Percentiles rank a stretch among this genome's conserved stretches.
These are phyloP conservation scores for Pachyseris speciosa DNA, from an alignment of 64 coral and sea anemone species.

Conservation along the genomic window DNA sequence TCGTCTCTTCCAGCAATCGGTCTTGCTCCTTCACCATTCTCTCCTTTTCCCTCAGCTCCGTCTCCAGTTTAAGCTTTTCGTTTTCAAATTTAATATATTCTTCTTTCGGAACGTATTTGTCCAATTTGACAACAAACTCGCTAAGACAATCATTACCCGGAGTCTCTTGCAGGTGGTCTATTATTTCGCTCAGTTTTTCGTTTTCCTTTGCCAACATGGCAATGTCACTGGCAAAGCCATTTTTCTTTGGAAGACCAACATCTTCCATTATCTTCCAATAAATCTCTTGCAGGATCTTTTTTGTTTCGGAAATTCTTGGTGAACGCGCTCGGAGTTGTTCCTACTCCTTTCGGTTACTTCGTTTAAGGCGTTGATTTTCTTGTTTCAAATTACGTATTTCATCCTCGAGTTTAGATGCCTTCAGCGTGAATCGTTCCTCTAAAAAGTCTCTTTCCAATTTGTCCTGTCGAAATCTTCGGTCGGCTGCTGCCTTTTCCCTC, in stretches of 20 bases:
- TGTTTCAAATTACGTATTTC: constrained; percentile 41
- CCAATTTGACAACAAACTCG: constrained; percentile 58
- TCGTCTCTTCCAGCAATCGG: constrained; percentile 56
- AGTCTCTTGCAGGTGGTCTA: constrained; percentile 60
- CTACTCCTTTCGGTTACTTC: not conserved
- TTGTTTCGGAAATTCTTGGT: not conserved
- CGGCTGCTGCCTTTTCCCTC: constrained; percentile 22
- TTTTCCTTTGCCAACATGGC: constrained; percentile 71
- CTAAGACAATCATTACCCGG: constrained; percentile 41
- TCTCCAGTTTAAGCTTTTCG: constrained; percentile 58
- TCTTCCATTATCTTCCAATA: not conserved
- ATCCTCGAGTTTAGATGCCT: constrained; percentile 15
- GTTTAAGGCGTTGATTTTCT: constrained; percentile 28
- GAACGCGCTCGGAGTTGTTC: not conserved
- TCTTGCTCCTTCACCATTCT: constrained; percentile 56
- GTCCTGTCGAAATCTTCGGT: constrained; percentile 20
- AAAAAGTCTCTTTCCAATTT: constrained; percentile 41
- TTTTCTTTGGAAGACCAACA: not conserved
- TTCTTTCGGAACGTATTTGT: constrained; percentile 60
- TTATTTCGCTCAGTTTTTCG: constrained; percentile 75
- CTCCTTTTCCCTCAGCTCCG: constrained; percentile 50
- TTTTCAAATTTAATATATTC: constrained; percentile 65
- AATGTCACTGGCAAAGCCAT: constrained; percentile 59
- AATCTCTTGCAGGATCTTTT: not conserved
- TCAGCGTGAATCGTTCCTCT: constrained; percentile 21